Evolutionary conservation across 2,888 invertebrate genomes (phyloP).

Genomic region (Andricus quercusramuli): DNA sequence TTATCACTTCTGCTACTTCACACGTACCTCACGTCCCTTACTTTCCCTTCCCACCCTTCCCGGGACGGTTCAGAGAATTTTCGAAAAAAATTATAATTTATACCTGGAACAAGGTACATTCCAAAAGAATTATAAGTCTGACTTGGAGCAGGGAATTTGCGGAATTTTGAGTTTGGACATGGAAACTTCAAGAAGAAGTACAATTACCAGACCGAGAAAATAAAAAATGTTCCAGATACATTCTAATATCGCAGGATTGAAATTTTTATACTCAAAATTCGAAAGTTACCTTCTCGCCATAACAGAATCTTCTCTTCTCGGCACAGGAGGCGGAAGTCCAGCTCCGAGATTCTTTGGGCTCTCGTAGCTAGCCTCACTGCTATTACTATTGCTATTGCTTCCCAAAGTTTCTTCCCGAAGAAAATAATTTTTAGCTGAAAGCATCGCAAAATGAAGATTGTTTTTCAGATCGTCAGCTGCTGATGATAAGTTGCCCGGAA

Average conservation of each 20-base stretch:
- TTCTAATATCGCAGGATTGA: neutral
- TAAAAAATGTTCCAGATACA: too few relatives aligned
- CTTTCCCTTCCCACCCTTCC: too few relatives aligned
- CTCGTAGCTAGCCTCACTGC: slow-evolving; percentile 75
- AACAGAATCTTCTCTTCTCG: slow-evolving; percentile 73
- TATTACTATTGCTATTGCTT: slow-evolving; percentile 73
- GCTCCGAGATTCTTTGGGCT: slow-evolving; percentile 68
- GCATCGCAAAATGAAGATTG: slow-evolving; percentile 76
- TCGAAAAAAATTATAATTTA: too few relatives aligned
- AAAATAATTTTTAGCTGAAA: slow-evolving; percentile 74
- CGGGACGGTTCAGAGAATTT: too few relatives aligned
- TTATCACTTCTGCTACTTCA: too few relatives aligned
- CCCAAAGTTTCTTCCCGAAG: slow-evolving; percentile 67
- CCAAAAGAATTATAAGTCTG: too few relatives aligned
- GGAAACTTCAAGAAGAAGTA: too few relatives aligned
- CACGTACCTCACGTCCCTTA: too few relatives aligned
- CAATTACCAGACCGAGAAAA: too few relatives aligned
- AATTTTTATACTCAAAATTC: neutral
- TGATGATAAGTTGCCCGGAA: slow-evolving; percentile 83
- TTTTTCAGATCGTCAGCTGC: slow-evolving; percentile 84
- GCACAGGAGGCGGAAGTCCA: slow-evolving; percentile 74
- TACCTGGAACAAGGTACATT: too few relatives aligned
- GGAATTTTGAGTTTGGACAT: too few relatives aligned
- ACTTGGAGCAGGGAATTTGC: too few relatives aligned
- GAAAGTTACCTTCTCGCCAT: slow-evolving; percentile 65